Evolutionary conservation across 2,888 invertebrate species (phyloP).

Genomic region (Dicranocentrus wangi): DNA sequence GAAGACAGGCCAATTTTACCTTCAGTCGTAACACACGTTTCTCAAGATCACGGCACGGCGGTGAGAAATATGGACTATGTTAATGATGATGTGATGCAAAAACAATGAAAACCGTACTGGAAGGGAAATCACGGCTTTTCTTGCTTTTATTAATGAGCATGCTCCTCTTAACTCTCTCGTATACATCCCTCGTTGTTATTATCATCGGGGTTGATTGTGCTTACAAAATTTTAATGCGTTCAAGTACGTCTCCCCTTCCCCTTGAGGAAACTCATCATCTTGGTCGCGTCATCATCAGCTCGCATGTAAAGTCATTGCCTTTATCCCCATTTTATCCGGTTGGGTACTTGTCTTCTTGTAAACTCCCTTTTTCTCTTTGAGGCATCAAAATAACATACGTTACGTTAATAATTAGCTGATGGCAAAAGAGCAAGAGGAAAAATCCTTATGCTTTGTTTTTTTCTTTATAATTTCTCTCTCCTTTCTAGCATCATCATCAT

Average conservation of each 20-base stretch:
- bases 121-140: constrained; percentile 11
- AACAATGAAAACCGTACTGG: not conserved
- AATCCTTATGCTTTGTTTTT: constrained; percentile 31
- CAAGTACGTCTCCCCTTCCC: constrained; percentile 24
- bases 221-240: constrained; percentile 15
- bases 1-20: not conserved
- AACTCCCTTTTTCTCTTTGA: constrained; percentile 45
- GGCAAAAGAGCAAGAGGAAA: constrained; percentile 16
- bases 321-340: too few relatives aligned
- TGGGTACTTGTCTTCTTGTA: constrained; percentile 12
- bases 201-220: constrained; percentile 13
- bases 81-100: constrained; percentile 37
- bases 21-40: not conserved
- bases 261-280: constrained; percentile 12
- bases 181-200: constrained; percentile 24
- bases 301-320: constrained; percentile 11
- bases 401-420: constrained; percentile 50
- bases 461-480: not conserved
- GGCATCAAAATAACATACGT: constrained; percentile 30
- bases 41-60: not conserved
- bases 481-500: constrained; percentile 3
- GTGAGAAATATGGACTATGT: constrained; percentile 53
- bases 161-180: not conserved
- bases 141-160: constrained; percentile 45
- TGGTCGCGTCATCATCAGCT: not conserved